Evolutionary conservation across 2,888 invertebrate genomes (phyloP).

Genomic region (Heliconius ismenius): DNA sequence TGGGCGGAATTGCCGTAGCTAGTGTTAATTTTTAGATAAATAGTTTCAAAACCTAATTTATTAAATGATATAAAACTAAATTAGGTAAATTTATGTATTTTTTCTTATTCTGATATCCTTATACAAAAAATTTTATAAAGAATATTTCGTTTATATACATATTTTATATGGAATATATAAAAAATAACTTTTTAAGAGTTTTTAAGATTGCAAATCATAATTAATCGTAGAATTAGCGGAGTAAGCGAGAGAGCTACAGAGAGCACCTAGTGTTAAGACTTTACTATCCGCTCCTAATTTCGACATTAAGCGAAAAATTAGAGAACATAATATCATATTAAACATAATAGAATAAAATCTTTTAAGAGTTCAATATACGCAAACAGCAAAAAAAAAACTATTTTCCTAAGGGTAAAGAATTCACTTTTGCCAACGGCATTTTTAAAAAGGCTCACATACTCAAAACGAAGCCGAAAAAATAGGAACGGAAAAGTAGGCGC

Average conservation of each 20-base stretch:
- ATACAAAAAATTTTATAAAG: neutral
- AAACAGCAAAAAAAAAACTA: neutral
- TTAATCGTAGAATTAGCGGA: too few relatives aligned
- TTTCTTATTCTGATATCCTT: too few relatives aligned
- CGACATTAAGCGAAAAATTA: neutral
- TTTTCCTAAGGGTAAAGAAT: slow-evolving; percentile 4
- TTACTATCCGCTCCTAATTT: neutral
- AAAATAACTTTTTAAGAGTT: too few relatives aligned
- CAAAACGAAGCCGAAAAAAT: slow-evolving; percentile 19
- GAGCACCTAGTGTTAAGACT: neutral
- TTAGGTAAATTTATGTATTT: too few relatives aligned
- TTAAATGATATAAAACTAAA: neutral
- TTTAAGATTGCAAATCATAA: too few relatives aligned
- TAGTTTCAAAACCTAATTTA: neutral
- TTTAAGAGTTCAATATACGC: neutral
- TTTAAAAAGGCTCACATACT: slow-evolving; percentile 16
- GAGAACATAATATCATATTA: neutral
- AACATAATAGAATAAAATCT: neutral
- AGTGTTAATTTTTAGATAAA: neutral
- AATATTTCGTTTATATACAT: too few relatives aligned
- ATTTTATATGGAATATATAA: too few relatives aligned
- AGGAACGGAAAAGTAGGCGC: slow-evolving; percentile 16
- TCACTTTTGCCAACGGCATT: slow-evolving; percentile 20
- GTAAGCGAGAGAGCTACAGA: too few relatives aligned
- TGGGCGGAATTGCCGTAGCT: neutral